phyloP scores from a whole-genome alignment of 2,797 vertebrate genomes.

The Microcaecilia unicolor region DNA sequence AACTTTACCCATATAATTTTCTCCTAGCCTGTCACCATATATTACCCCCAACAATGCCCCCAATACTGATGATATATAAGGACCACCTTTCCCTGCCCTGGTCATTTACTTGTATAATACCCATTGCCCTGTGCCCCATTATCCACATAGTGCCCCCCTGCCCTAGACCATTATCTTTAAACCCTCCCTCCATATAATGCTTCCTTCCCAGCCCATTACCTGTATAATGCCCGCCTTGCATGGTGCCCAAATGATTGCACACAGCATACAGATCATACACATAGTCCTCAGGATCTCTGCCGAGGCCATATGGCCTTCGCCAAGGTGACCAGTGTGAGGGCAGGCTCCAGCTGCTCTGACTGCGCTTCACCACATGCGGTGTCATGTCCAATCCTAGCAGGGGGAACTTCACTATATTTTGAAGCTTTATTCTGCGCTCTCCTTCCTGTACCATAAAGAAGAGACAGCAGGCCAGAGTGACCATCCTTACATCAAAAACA shows the following conservation, averaged over 20 bases:
- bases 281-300: slow-evolving; percentile 91
- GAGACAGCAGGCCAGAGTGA: neutral
- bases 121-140: no score
- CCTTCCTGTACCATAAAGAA: slow-evolving; percentile 68
- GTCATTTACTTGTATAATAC: no score
- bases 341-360: slow-evolving; percentile 97
- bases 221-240: slow-evolving; percentile 97
- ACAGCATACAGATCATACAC: slow-evolving; percentile 95
- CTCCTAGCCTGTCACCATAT: no score
- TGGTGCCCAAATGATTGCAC: slow-evolving; percentile 96
- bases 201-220: no score
- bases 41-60: no score
- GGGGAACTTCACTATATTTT: slow-evolving; percentile 92
- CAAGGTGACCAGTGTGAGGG: slow-evolving; percentile 97
- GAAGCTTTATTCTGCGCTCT: slow-evolving; percentile 88
- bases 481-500: no score
- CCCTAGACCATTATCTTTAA: no score
- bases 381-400: slow-evolving; percentile 94
- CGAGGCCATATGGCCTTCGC: slow-evolving; percentile 88
- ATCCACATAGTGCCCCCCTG: no score
- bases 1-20: no score
- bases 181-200: no score
- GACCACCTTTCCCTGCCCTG: no score
- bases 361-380: slow-evolving; percentile 92
- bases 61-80: no score